Evolutionary conservation across 1,140 invertebrate species (phyloP), one percentile per base, ranked within the genome.

Genomic region (Drosophila busckii): DNA sequence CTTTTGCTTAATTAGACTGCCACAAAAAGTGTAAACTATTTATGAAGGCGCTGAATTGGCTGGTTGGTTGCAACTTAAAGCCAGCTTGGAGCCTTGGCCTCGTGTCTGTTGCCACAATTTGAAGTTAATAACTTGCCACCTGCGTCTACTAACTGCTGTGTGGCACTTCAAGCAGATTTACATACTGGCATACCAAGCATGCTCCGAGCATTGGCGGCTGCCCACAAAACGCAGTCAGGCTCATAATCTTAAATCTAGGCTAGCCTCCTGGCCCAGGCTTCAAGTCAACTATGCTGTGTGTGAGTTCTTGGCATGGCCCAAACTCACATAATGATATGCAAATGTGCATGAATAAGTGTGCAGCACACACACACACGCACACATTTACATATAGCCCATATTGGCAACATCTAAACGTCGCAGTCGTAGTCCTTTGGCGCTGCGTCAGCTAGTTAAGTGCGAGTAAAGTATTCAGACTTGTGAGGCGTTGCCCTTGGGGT

Each of bases 211-310:
- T 50, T 20, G 62, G 73, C 32, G 73, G 73, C 60, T 35, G 64
- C 58, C 71, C 71, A 68, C 73, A 80, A 66, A 80, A 80, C 76
- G 71, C 63, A 65, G 53, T 49, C 49, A 82, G n/a, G 63, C 68
- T 78, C 73, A 73, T 82, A 82, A 82, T 80, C 73, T 73, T 80
- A 73, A 78, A 82, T 82, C 75, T 80, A 56, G 63, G 68, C 75
- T n/a, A n/a, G n/a, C n/a, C n/a, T n/a, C n/a, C n/a, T n/a, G n/a
- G n/a, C n/a, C n/a, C n/a, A n/a, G n/a, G 19, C 25, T 29, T 23
- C 29, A 12, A 25, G 26, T 29, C 62, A 80, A 54, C 70, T 70
- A 78, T 66, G 41, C 16, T 35, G 42, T 28, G 8, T 19, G 52
- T 32, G 40, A 25, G 29, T 22, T 19, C 54, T 64, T 56, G 55